A percentile compares a stretch with the other conserved stretches of the same genome.
These are phyloP conservation scores for Eristalis intricaria DNA, from an alignment of 2,888 invertebrate species.

Conservation along the genomic window DNA sequence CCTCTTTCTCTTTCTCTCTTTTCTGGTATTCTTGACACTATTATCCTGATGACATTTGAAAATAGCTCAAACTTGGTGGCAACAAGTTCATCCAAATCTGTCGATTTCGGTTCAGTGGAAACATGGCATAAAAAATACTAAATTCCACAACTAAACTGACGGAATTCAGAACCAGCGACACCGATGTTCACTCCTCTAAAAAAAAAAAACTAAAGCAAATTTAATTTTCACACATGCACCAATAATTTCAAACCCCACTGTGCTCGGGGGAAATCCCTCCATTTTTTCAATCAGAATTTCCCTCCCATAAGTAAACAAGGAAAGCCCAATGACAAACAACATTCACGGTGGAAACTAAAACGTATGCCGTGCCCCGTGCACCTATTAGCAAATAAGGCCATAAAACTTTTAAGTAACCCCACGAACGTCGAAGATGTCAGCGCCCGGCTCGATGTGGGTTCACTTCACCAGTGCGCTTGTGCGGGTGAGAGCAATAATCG, in stretches of 20 bases:
- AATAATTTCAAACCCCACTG: neutral
- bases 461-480: neutral
- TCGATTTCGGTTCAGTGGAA: too few species aligned
- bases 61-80: too few species aligned
- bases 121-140: too few species aligned
- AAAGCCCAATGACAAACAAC: neutral
- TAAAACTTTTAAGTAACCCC: constrained; percentile 4
- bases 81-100: too few species aligned
- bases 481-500: neutral
- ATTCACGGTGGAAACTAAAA: neutral
- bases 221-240: neutral
- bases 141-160: too few species aligned
- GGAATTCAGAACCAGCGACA: too few species aligned
- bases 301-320: neutral
- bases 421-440: constrained; percentile 3
- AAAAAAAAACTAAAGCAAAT: too few species aligned
- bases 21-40: too few species aligned
- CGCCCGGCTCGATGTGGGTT: neutral
- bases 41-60: too few species aligned
- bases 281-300: neutral
- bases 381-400: constrained; percentile 17
- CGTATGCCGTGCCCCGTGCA: neutral
- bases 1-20: too few species aligned
- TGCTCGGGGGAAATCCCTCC: neutral
- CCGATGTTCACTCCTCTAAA: too few species aligned